Evolutionary conservation across 2,113 vertebrate genomes (phyloP).

Genomic region (Pyxicephalus adspersus): DNA sequence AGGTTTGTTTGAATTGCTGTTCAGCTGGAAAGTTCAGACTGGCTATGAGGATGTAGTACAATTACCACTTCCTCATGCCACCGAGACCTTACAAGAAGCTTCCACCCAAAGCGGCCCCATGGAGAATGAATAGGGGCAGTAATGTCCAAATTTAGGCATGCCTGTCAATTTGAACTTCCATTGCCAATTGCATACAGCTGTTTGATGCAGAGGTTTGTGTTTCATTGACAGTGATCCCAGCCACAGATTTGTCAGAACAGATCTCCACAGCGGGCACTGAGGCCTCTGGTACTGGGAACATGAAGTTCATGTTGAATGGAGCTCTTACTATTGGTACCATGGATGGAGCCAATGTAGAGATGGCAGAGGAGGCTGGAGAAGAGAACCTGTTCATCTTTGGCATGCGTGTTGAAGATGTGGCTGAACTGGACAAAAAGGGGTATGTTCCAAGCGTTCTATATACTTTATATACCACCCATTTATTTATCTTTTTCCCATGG

Average conservation of each 20-base stretch:
- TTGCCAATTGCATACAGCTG: too few species aligned
- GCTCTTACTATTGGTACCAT: conserved; percentile 97
- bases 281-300: conserved; percentile 94
- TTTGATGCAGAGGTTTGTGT: neutral
- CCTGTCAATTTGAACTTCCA: too few species aligned
- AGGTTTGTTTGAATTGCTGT: conserved; percentile 70
- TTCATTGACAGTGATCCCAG: conserved; percentile 86
- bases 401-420: conserved; percentile 90
- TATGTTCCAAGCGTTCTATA: conserved; percentile 70
- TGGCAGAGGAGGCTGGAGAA: conserved; percentile 94
- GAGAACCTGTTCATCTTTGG: conserved; percentile 97
- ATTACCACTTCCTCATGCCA: too few species aligned
- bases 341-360: conserved; percentile 98
- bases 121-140: too few species aligned
- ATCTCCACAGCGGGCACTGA: conserved; percentile 96
- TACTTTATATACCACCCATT: too few species aligned
- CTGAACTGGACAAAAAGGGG: conserved; percentile 85
- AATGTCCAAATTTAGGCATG: too few species aligned
- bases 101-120: too few species aligned
- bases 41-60: too few species aligned
- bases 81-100: too few species aligned
- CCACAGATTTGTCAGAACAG: conserved; percentile 94
- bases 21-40: neutral
- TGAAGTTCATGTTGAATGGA: conserved; percentile 99
- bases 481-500: too few species aligned